Evolutionary conservation across 1,140 invertebrate species (phyloP), one percentile per base, ranked within the genome.

Genomic region (Rhizoglyphus robini): DNA sequence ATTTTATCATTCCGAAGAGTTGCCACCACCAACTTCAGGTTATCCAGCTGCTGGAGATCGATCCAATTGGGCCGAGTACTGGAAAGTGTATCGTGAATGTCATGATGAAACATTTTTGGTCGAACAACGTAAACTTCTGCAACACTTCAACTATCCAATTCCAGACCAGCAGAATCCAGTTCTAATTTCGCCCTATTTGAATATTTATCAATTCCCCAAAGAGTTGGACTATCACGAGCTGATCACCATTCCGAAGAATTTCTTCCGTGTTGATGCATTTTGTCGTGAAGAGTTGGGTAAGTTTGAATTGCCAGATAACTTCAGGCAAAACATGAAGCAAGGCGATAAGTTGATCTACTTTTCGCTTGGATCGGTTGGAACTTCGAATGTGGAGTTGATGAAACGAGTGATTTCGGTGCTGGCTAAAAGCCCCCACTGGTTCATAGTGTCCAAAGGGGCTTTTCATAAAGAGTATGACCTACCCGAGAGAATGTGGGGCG

Each of bases 171-270:
- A 15, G 23, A 46, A 46, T 15, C 41, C 23, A 46, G 41, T 15
- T 23, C 15, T 46, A 46, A 23, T 46, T 15, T 46, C 63, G 29
- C 63, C 63, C 13, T 64, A 25, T 65, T n/a, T n/a, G n/a, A n/a
- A n/a, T n/a, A n/a, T n/a, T n/a, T n/a, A n/a, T n/a, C n/a, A n/a
- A n/a, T n/a, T 30, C 25, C 63, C 63, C 11, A 11, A 25, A 11
- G 63, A 64, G 63, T 27, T 64, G 61, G 63, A 64, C 27, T 64
- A 64, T 60, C 41, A 46, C 41, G 25, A 65, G n/a, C 23, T 65
- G 13, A 11, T 67, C 8, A n/a, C 15, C 15, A 15, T 46, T 15
- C 41, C 41, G 41, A 23, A 46, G 41, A 46, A 46, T 15, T 15
- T 46, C 23, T 15, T 23, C 41, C 41, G 41, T 23, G 41, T 46